Evolutionary conservation across 2,888 invertebrate genomes (phyloP).

Genomic region (Stenchaetothrips biformis): DNA sequence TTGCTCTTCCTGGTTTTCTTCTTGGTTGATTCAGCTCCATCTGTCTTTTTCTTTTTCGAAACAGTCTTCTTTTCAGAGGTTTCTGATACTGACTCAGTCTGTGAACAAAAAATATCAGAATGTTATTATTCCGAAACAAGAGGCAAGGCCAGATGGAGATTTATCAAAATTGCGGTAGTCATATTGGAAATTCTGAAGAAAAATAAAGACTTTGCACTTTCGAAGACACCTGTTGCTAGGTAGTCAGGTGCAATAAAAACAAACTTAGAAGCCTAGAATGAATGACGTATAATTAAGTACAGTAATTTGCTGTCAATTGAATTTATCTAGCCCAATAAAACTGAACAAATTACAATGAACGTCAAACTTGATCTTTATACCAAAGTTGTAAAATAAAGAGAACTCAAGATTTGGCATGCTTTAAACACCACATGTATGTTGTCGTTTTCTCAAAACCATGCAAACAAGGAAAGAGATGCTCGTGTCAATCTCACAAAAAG

Average conservation of each 20-base stretch:
- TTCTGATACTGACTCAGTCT: constrained; percentile 9
- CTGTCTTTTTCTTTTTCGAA: constrained; percentile 39
- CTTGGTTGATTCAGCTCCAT: constrained; percentile 48
- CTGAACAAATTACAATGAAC: background rate
- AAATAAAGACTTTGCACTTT: background rate
- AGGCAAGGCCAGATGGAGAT: background rate
- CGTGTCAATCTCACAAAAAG: no score
- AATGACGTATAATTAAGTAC: background rate
- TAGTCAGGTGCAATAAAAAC: background rate
- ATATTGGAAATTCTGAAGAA: background rate
- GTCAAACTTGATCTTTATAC: background rate
- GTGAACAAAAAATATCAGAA: background rate
- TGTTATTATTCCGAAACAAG: background rate
- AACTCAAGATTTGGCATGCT: no score
- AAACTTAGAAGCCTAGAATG: background rate
- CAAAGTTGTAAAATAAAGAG: no score
- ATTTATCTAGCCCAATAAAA: background rate
- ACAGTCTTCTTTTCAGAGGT: constrained; percentile 37
- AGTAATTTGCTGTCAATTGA: background rate
- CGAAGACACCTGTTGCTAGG: background rate
- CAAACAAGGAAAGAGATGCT: no score
- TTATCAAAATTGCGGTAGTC: background rate
- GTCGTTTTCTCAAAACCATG: no score
- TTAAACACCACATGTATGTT: no score
- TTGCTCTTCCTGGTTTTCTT: constrained; percentile 47